A percentile compares a stretch with the other conserved stretches of the same genome.
These are phyloP conservation scores for Spheniscus mendiculus DNA, from an alignment of 2,113 vertebrate genomes.

Conservation along the genomic window DNA sequence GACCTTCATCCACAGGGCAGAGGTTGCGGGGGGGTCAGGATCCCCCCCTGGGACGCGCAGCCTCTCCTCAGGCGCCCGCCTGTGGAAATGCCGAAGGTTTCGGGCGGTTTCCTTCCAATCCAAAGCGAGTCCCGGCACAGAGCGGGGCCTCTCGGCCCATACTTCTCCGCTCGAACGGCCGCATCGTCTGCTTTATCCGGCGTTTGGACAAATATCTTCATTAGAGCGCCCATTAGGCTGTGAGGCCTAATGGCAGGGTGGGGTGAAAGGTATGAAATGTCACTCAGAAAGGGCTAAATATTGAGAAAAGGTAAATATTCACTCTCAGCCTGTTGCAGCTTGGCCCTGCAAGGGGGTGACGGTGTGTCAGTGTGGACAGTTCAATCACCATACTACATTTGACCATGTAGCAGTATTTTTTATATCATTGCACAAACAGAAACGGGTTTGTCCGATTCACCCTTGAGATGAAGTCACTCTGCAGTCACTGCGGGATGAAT, in stretches of 20 bases:
- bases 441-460: neutral
- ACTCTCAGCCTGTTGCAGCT: neutral
- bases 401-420: neutral
- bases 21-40: neutral
- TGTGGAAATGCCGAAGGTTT: neutral
- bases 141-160: fast-evolving
- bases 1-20: neutral
- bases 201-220: neutral
- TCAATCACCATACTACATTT: neutral
- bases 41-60: neutral
- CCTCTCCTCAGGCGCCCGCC: neutral
- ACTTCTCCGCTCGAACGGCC: fast-evolving
- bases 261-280: neutral
- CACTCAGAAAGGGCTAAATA: neutral
- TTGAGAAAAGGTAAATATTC: neutral
- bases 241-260: neutral
- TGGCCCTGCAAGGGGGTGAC: neutral
- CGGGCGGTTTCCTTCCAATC: neutral
- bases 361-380: neutral
- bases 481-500: neutral
- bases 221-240: neutral
- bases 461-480: neutral
- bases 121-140: neutral
- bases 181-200: neutral
- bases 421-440: neutral